Base-by-base conservation (phyloP, 1,140 invertebrate genomes). In the Hyposmocoma kahamanoa region DNA sequence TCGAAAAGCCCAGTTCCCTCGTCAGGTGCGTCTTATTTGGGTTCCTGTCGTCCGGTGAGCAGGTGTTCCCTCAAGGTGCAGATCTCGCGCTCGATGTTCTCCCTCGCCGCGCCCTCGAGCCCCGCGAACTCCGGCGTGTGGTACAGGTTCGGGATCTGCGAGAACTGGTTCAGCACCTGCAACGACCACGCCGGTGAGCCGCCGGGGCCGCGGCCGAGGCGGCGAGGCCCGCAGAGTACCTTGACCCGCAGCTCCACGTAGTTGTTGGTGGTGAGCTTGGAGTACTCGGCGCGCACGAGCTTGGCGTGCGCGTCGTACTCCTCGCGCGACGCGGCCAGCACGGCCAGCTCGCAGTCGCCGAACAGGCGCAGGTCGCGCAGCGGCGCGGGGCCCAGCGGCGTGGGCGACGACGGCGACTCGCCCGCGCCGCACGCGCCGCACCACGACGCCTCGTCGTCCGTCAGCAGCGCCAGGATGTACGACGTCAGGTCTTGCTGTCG, bases 251-350 rank as follows among this genome's bases (percentile, higher is more conserved):
- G 56, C 30, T 84, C 76, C 0, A 80, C 72, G 52, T 81, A 84
- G 48, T 74, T 69, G 1, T 65, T 44, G 6, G 73, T 61, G 6
- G 70, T 59, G 11, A 81, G 57, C 41, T 62, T 62, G 10, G 61
- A 62, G 43, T 84, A 84, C 48, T 81, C 80, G 0, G 77, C 77
- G 0, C 80, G 54, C 20, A 81, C 77, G 0, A 78, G 69, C 42
- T 79, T 78, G 6, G 80, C 75, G 47, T 84, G 80, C 0, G 75
- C 76, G 32, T 80, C 77, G 46, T 84, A 84, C 46, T 80, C 75
- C 44, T 81, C 80, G 3, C 62, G 50, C 4, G 68, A 69, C 1
- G 80, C 75, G 0, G 75, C 73, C 13, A 81, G 55, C 18, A 83
- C 72, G 2, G 75, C 73, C 28, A 81, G 63, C 59, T 84, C 80